Percentiles rank a stretch among this genome's conserved stretches.
phyloP scores from a whole-genome alignment of 2,113 vertebrate genomes.

The Benitochromis conjunctus region DNA sequence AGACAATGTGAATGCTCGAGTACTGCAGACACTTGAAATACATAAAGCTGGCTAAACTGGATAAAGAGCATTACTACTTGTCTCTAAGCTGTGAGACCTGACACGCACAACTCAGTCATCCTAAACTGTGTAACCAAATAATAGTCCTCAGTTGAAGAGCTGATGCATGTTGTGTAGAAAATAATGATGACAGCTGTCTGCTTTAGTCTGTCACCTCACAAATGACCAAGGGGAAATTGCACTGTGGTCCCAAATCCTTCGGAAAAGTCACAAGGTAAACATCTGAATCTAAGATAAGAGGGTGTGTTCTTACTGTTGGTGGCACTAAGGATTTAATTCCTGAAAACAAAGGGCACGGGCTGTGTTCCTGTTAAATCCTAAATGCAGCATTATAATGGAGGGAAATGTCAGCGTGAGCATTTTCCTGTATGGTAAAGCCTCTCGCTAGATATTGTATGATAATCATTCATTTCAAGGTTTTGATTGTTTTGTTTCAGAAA shows the following conservation, averaged over 20 bases:
- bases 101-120: background rate
- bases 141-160: background rate
- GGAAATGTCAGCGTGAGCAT: constrained; percentile 26
- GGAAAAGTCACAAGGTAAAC: constrained; percentile 9
- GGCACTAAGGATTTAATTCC: constrained; percentile 21
- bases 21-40: background rate
- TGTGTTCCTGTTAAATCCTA: constrained; percentile 24
- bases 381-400: background rate
- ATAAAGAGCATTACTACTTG: background rate
- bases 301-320: constrained; percentile 27
- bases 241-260: background rate
- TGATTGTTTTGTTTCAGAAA: constrained; percentile 12
- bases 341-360: constrained; percentile 37
- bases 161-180: background rate
- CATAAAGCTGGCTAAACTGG: background rate
- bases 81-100: background rate
- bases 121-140: background rate
- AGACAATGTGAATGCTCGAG: background rate
- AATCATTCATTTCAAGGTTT: constrained; percentile 21
- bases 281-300: constrained; percentile 38
- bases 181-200: background rate
- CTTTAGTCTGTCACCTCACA: background rate
- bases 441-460: background rate
- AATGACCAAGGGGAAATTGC: background rate
- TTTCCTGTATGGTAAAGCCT: constrained; percentile 44